A percentile compares a stretch with the other conserved stretches of the same genome.
These are phyloP conservation scores for Chloroceryle inda DNA, from an alignment of 2,797 vertebrate species.

Conservation along the genomic window DNA sequence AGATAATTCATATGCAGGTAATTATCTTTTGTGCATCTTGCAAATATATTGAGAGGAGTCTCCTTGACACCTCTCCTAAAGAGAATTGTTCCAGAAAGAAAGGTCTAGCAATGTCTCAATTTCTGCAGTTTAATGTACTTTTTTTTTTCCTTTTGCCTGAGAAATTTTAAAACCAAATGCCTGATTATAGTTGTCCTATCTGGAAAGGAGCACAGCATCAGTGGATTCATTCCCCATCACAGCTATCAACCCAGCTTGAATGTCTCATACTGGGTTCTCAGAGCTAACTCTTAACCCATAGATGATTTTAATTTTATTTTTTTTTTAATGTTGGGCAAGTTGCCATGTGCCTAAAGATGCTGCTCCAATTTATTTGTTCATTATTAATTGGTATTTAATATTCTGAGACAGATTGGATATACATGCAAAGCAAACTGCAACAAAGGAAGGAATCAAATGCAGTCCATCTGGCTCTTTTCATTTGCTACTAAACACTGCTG, in stretches of 20 bases:
- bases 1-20: neutral
- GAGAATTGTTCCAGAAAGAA: neutral
- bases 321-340: neutral
- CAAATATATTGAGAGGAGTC: neutral
- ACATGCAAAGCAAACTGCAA: neutral
- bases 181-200: neutral
- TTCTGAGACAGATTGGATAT: neutral
- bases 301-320: neutral
- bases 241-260: neutral
- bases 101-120: neutral
- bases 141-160: neutral
- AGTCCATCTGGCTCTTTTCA: neutral
- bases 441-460: neutral
- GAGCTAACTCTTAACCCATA: neutral
- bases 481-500: neutral
- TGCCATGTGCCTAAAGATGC: neutral
- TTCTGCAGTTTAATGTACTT: neutral
- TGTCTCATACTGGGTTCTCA: neutral
- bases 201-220: neutral
- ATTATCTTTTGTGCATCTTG: neutral
- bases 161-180: neutral
- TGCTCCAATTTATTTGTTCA: neutral
- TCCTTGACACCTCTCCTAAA: neutral
- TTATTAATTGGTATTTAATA: neutral
- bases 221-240: neutral